Base-by-base conservation (phyloP, 2,888 invertebrate species). In the Hofmannophila pseudospretella region DNA sequence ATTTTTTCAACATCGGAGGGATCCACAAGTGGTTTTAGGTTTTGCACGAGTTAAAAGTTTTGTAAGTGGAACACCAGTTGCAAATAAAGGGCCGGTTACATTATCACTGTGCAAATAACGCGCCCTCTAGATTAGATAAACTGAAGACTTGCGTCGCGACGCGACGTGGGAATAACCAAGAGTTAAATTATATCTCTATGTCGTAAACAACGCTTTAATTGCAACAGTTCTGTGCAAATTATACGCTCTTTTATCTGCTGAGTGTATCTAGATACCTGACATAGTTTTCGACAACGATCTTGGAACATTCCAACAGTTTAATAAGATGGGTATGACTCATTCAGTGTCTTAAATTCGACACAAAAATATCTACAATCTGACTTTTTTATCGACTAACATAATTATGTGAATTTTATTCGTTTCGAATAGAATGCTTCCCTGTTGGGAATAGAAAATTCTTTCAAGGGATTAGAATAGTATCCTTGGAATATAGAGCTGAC, bases 81-180 rank as follows among this genome's bases (percentile, higher is more conserved):
- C 68, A 66, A 73, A 75, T 66, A 65, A 77, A 79, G 76, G 81
- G 76, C 75, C 74, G 65, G 67, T 73, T 64, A 63, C 63, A 65
- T 69, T 82, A 84, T 86, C 86, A 63, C 44, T 59, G 79, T 77
- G 80, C 85, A 84, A 86, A 86, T 85, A 86, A 73, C 68, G 70
- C 77, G 71, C 78, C 73, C 64, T 63, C 39, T 47, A 74, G 86
- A 86, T 86, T 75, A 86, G 85, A 86, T 85, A 84, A 77, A 68
- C 58, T 53, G 62, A 61, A 69, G 66, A 68, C 32, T 32, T 5
- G 14, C n/a, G 8, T 14, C 33, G 23, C 9, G 19, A 54, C 51
- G 51, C 62, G 63, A 61, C 67, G 70, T 75, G 74, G 65, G 73
- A 75, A 74, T 58, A 58, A 50, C 50, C 46, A 42, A 57, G 50